Conservation (phyloP, 2,797 vertebrate genomes). For the Cottoperca gobio region DNA sequence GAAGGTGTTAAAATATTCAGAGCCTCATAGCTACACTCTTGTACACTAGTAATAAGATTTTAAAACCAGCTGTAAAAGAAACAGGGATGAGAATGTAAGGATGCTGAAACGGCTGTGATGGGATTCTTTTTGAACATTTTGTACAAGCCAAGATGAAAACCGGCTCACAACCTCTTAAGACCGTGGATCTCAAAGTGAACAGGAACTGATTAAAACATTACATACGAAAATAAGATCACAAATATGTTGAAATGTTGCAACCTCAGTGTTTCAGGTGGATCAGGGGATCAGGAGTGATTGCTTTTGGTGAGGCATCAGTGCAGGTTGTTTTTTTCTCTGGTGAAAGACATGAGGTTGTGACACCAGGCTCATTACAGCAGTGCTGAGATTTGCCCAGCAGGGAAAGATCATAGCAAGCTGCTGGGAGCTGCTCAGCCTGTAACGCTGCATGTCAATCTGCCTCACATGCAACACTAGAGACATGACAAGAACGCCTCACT, state of each 20-base stretch:
- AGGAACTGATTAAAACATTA: slow-evolving; percentile 20
- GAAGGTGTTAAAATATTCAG: background rate
- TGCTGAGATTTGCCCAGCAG: slow-evolving; percentile 43
- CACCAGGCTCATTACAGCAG: slow-evolving; percentile 48
- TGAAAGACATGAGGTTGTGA: slow-evolving; percentile 39
- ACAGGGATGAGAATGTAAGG: background rate
- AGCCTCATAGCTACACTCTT: background rate
- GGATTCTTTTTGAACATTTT: slow-evolving; percentile 4
- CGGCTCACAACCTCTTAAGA: slow-evolving; percentile 7
- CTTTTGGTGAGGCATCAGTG: slow-evolving; percentile 19
- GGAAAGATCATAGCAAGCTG: slow-evolving; percentile 52
- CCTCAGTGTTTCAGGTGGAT: background rate
- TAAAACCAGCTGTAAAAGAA: slow-evolving; percentile 1
- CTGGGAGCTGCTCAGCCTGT: slow-evolving; percentile 45
- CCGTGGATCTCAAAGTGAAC: slow-evolving; percentile 7
- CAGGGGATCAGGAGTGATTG: slow-evolving; percentile 1
- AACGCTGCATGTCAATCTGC: slow-evolving; percentile 52
- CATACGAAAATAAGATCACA: no score
- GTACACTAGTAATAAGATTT: background rate
- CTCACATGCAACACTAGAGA: slow-evolving; percentile 30
- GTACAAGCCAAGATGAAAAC: slow-evolving; percentile 2
- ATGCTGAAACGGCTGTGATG: background rate
- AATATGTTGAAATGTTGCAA: background rate
- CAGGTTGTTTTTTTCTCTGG: slow-evolving; percentile 22
- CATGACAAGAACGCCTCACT: slow-evolving; percentile 34